A percentile compares a stretch with the other conserved stretches of the same genome.
Evolutionary conservation across 2,888 invertebrate genomes (phyloP).

Genomic region (Agriopis aurantiaria): DNA sequence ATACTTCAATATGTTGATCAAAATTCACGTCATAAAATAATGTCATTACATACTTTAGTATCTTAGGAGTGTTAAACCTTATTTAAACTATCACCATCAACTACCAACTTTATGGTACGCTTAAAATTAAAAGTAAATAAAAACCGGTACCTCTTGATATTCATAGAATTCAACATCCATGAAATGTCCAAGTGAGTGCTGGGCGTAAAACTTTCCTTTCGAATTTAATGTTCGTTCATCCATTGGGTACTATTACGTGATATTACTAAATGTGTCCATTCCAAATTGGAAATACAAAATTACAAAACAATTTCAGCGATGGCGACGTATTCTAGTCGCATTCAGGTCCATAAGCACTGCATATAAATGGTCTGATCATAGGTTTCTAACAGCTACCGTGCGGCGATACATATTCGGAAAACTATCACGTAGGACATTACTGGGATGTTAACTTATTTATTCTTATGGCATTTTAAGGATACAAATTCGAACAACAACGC

Average conservation of each 20-base stretch:
- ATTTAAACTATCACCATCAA: slow-evolving; percentile 12
- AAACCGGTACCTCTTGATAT: slow-evolving; percentile 20
- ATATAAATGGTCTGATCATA: slow-evolving; percentile 75
- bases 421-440: slow-evolving; percentile 72
- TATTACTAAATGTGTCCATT: slow-evolving; percentile 34
- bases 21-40: slow-evolving; percentile 8
- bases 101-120: slow-evolving; percentile 19
- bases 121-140: slow-evolving; percentile 29
- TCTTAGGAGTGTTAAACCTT: slow-evolving; percentile 9
- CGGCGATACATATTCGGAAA: slow-evolving; percentile 60
- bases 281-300: slow-evolving; percentile 45
- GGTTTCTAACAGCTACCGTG: slow-evolving; percentile 72
- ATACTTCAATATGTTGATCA: neutral
- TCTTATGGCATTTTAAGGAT: slow-evolving; percentile 54
- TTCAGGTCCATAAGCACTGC: slow-evolving; percentile 62
- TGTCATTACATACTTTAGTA: slow-evolving; percentile 8
- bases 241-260: slow-evolving; percentile 29
- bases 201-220: slow-evolving; percentile 20
- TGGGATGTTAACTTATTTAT: slow-evolving; percentile 61
- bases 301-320: slow-evolving; percentile 49
- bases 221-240: slow-evolving; percentile 18
- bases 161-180: slow-evolving; percentile 25
- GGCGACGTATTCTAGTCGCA: slow-evolving; percentile 73
- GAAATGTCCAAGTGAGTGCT: slow-evolving; percentile 15
- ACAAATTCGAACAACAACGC: slow-evolving; percentile 43